These are phyloP conservation scores for Phylloscopus collybita DNA, from an alignment of 2,797 vertebrate genomes.

Conservation along the genomic window DNA sequence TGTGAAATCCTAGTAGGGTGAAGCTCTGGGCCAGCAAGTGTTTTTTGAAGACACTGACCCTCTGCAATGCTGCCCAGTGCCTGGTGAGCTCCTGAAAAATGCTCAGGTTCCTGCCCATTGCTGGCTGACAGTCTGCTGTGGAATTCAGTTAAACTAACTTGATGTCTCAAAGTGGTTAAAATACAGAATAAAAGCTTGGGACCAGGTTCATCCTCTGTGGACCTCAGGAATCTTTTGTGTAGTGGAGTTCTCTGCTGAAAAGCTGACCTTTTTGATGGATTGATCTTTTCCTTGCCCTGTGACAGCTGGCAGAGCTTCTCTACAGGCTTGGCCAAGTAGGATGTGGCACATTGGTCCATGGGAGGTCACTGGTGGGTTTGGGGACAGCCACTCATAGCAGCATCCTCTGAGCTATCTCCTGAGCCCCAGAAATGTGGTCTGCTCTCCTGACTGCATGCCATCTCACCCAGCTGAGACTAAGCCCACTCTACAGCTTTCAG, in stretches of 20 bases:
- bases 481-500: not conserved
- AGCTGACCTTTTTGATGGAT: accelerated
- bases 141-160: not conserved
- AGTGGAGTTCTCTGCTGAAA: not conserved
- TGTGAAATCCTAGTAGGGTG: not conserved
- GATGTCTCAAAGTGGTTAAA: not conserved
- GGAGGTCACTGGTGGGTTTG: not conserved
- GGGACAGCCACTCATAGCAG: not conserved
- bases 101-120: not conserved
- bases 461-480: not conserved
- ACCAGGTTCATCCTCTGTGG: not conserved
- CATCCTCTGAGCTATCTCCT: not conserved
- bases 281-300: not conserved
- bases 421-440: not conserved
- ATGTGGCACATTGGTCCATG: not conserved
- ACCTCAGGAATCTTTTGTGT: not conserved
- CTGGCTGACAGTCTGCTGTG: not conserved
- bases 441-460: not conserved
- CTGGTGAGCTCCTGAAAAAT: not conserved
- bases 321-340: not conserved
- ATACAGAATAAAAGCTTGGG: not conserved
- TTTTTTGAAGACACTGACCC: not conserved
- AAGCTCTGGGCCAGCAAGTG: not conserved
- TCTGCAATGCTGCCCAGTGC: not conserved
- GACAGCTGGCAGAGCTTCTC: not conserved